phyloP scores from a whole-genome alignment of 2,888 invertebrate species.

The Podotricha telesiphe region DNA sequence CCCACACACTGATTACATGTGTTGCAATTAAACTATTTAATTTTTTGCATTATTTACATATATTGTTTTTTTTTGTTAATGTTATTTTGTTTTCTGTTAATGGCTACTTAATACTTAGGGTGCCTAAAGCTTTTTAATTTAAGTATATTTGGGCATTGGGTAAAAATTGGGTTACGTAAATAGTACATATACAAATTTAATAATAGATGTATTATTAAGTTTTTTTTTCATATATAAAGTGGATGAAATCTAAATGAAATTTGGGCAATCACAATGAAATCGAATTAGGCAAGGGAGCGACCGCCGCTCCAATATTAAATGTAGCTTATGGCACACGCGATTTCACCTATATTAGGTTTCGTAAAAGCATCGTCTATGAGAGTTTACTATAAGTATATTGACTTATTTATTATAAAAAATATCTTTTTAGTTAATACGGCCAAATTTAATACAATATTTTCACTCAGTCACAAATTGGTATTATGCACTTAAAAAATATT shows the following conservation, averaged over 20 bases:
- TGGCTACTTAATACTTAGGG: too few relatives aligned
- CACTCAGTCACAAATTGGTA: not conserved
- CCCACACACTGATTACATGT: conserved; percentile 4
- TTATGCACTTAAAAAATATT: not conserved
- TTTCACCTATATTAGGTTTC: conserved; percentile 2
- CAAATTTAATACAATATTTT: too few relatives aligned
- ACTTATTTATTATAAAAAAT: too few relatives aligned
- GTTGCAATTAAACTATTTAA: too few relatives aligned
- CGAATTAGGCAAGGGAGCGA: conserved; percentile 19
- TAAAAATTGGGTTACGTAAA: too few relatives aligned
- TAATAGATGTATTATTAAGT: not conserved
- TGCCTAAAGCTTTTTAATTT: too few relatives aligned
- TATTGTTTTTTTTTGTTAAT: not conserved
- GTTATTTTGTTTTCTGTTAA: not conserved
- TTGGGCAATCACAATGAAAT: conserved; percentile 15
- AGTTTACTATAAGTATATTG: not conserved
- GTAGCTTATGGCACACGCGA: conserved; percentile 5
- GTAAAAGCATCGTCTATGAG: not conserved
- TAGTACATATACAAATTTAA: not conserved
- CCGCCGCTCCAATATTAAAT: conserved; percentile 10
- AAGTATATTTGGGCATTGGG: too few relatives aligned
- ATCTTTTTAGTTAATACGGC: not conserved
- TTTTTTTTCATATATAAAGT: not conserved
- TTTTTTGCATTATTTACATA: not conserved
- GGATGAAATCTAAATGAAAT: conserved; percentile 4